phyloP scores from a whole-genome alignment of 2,888 invertebrate genomes.

The Gandaritis pyraliata region DNA sequence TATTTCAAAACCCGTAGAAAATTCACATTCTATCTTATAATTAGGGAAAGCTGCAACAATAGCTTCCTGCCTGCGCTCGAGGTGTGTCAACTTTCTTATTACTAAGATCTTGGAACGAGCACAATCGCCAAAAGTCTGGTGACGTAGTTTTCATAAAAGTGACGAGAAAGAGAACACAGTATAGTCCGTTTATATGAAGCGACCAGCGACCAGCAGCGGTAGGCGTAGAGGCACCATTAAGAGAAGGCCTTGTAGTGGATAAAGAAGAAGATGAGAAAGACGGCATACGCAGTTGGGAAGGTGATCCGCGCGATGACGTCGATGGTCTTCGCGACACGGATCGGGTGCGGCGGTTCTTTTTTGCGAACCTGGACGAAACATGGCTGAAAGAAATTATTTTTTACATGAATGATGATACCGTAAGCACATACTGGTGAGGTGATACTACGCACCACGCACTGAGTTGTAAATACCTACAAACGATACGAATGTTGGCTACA shows the following conservation, averaged over 20 bases:
- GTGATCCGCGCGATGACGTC: conserved; percentile 97
- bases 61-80: conserved; percentile 50
- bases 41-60: conserved; percentile 59
- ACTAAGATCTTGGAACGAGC: conserved; percentile 62
- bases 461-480: too few relatives aligned
- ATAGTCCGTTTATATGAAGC: conserved; percentile 65
- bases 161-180: conserved; percentile 62
- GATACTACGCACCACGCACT: conserved; percentile 32
- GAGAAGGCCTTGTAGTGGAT: conserved; percentile 95
- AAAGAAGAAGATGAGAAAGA: conserved; percentile 98
- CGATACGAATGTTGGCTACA: too few relatives aligned
- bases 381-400: conserved; percentile 86
- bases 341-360: conserved; percentile 96
- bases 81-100: conserved; percentile 49
- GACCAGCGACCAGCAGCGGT: conserved; percentile 53
- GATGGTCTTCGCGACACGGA: conserved; percentile 96
- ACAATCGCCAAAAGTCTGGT: conserved; percentile 64
- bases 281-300: conserved; percentile 96
- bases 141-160: conserved; percentile 53
- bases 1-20: conserved; percentile 79
- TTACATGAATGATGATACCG: conserved; percentile 73
- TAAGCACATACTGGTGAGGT: conserved; percentile 57
- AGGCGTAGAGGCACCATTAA: conserved; percentile 77
- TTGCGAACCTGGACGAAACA: conserved; percentile 94
- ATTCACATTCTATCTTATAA: conserved; percentile 55